Base-by-base conservation (phyloP, 2,797 vertebrate genomes). In the Pseudochirops corinnae region DNA sequence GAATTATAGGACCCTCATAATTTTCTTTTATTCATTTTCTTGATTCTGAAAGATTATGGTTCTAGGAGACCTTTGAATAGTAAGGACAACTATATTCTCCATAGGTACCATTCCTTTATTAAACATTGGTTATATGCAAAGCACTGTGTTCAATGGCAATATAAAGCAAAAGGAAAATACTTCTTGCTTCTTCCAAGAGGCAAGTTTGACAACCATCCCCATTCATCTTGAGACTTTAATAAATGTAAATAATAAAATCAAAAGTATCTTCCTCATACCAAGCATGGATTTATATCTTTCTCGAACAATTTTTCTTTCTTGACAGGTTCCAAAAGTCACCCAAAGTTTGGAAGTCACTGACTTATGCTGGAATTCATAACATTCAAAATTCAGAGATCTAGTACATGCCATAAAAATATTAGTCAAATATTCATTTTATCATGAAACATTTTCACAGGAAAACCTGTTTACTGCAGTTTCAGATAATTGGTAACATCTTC, bases 351-450 rank as follows among this genome's bases (percentile, higher is more conserved):
- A 62, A 94, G 21, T 58, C 39, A 87, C 7, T 60, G 5, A 92
- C 52, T 95, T 94, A 3, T 46, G 55, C 7, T 58, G 5, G 1
- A 16, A 93, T 90, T 58, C 4, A 74, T 55, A 55, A 0, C 50
- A 57, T 90, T 96, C 46, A 93, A 93, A 95, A 50, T 91, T 67
- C 11, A 82, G n/a, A 93, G 7, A 57, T 94, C 94, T 52, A 94
- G 16, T 91, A 74, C 39, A 94, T 92, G 1, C 93, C 2, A 96
- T 97, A 96, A 90, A 62, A 91, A n/a, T 90, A 26, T 90, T 95
- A 93, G 12, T 3, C 62, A 96, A 93, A 16, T 56, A 93, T 74
- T 2, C 4, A 93, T 90, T 2, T 1, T 2, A 74, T 56, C 18
- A 60, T 46, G 39, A 93, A 94, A 91, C 1, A 39, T 91, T 95